Conservation (phyloP, 2,888 invertebrate genomes). For the Sarcophaga rosellei region DNA sequence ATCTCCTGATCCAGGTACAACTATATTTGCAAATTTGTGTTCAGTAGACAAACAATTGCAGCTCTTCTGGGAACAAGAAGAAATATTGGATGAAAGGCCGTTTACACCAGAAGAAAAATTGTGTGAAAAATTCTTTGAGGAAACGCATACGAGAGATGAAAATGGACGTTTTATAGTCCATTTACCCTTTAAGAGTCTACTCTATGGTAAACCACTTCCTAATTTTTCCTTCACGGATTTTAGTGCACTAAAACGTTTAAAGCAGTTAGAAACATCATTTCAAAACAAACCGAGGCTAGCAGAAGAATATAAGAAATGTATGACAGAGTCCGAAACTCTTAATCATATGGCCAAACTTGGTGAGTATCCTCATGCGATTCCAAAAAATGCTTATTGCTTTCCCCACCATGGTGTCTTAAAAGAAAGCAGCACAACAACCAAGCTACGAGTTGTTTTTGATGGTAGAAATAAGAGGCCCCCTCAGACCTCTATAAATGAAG, state of each 20-base stretch:
- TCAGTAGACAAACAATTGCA: constrained; percentile 47
- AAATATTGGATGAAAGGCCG: constrained; percentile 19
- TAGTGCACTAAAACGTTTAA: constrained; percentile 39
- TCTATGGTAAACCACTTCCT: constrained; percentile 22
- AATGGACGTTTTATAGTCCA: constrained; percentile 36
- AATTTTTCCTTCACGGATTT: constrained; percentile 39
- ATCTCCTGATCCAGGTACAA: background rate
- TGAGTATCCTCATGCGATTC: constrained; percentile 44
- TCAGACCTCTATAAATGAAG: constrained; percentile 35
- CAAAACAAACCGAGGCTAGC: constrained; percentile 20
- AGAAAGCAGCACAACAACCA: too few relatives aligned
- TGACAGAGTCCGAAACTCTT: constrained; percentile 45
- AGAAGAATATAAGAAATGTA: constrained; percentile 33
- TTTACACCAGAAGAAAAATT: constrained; percentile 31
- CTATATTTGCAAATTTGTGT: constrained; percentile 42
- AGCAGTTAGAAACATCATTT: constrained; percentile 47
- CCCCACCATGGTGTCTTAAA: too few relatives aligned
- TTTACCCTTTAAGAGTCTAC: too few relatives aligned
- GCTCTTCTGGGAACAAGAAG: constrained; percentile 54
- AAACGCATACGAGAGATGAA: constrained; percentile 20
- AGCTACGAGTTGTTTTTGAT: too few relatives aligned
- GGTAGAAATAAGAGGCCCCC: constrained; percentile 30
- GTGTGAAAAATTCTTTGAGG: constrained; percentile 37
- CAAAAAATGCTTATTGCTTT: constrained; percentile 45
- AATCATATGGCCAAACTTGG: constrained; percentile 46